These are phyloP conservation scores for Oreochromis spilurus DNA, from an alignment of 2,113 vertebrate species.

Conservation along the genomic window DNA sequence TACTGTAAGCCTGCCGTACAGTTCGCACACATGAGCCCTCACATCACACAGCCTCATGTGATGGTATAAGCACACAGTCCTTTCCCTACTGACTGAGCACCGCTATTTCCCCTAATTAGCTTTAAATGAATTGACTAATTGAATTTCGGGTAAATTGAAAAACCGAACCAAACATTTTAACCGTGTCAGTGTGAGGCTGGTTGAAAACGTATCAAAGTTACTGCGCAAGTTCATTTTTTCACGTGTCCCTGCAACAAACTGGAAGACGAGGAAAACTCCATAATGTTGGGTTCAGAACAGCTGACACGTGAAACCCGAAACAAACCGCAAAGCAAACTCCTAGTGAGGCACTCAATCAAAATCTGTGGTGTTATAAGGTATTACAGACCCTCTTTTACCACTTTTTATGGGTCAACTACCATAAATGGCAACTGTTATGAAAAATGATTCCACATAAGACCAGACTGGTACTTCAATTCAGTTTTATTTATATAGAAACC, in stretches of 20 bases:
- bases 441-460: background rate
- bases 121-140: constrained; percentile 4
- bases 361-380: background rate
- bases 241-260: background rate
- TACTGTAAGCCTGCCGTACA: background rate
- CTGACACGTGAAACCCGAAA: background rate
- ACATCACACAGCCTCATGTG: background rate
- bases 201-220: background rate
- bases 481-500: background rate
- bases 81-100: background rate
- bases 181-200: background rate
- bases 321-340: background rate
- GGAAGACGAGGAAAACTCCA: background rate
- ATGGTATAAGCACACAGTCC: background rate
- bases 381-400: background rate
- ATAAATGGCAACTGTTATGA: background rate
- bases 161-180: background rate
- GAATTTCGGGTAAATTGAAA: background rate
- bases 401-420: background rate
- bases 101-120: background rate
- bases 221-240: background rate
- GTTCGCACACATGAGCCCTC: background rate
- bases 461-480: background rate
- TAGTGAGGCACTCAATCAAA: background rate
- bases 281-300: background rate